Evolutionary conservation across 2,888 invertebrate genomes (phyloP), one percentile per base, ranked within the genome.

Genomic region (Bombyx huttoni): DNA sequence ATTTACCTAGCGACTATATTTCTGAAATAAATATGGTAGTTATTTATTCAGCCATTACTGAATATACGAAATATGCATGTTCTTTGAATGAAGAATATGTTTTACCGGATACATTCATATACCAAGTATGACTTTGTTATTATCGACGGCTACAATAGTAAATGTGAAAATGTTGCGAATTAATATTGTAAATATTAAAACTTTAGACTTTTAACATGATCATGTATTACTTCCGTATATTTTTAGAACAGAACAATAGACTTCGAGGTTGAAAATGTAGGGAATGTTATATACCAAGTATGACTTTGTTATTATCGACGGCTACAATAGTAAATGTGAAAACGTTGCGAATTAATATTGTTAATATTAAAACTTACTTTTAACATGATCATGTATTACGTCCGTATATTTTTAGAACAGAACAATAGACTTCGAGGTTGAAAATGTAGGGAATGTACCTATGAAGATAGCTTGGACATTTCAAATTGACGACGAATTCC

Each of bases 31-130:
- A 67, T 7, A 82, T 92, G 54, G 68, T 85, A 12, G 63, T 92
- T 3, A 65, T 89, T 7, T 78, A 91, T 56, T 89, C 86, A 3
- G 89, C 85, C 3, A 69, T 73, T 13, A 89, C 90, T 1, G 90
- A 90, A 60, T 91, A 89, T 58, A 80, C 89, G 0, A 81, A 81
- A 60, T 92, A 89, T 58, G 56, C 57, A 1, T 89, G 89, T 57
- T 63, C 73, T 2, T 65, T 89, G n/a, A 58, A 70, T 3, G 78
- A 88, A 49, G 68, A 75, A 54, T 81, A 88, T 14, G 49, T 63
- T 49, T 80, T 92, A 54, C 73, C 72, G 3, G 90, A 92, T 58
- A 91, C 91, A 0, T 89, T 90, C 58, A 88, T 92, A 64, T 91
- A 85, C 62, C 77, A 88, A 73, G 87, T 85, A 24, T 5, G 24